These are phyloP conservation scores for Falco peregrinus DNA, from an alignment of 2,797 vertebrate genomes.

Conservation along the genomic window DNA sequence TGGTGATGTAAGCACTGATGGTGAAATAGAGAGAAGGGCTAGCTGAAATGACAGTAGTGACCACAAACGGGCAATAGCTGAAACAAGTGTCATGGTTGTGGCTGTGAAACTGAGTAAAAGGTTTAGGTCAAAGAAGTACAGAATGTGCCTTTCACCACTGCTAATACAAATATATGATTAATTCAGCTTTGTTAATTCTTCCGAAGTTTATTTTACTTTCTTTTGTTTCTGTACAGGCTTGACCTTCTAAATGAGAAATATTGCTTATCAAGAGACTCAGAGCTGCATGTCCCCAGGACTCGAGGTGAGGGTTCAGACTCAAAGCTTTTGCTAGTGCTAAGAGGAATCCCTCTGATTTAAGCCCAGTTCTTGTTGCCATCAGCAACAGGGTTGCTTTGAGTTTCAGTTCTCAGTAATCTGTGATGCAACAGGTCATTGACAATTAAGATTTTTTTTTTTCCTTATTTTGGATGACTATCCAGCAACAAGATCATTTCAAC, in stretches of 20 bases:
- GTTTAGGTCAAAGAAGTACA: not conserved
- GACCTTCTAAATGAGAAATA: not conserved
- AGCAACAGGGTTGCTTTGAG: not conserved
- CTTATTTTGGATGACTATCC: not conserved
- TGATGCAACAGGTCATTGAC: not conserved
- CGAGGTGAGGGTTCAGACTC: not conserved
- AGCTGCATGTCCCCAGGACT: not conserved
- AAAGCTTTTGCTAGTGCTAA: not conserved
- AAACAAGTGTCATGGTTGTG: not conserved
- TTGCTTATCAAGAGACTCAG: not conserved
- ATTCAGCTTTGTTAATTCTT: not conserved
- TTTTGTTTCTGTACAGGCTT: not conserved
- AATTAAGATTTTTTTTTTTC: not conserved
- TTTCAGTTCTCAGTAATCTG: not conserved
- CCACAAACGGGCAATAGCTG: not conserved
- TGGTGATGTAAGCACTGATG: not conserved
- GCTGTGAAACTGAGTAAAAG: not conserved
- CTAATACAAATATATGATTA: not conserved
- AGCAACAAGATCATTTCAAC: not conserved
- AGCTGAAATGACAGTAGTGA: not conserved
- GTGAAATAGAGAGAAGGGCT: not conserved
- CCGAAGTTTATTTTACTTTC: not conserved
- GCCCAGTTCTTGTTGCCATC: not conserved
- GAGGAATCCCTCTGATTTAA: not conserved
- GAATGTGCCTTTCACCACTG: not conserved